Base-by-base conservation (phyloP, 35 echinoderm and acorn worm species). In the Heliocidaris tuberculata region DNA sequence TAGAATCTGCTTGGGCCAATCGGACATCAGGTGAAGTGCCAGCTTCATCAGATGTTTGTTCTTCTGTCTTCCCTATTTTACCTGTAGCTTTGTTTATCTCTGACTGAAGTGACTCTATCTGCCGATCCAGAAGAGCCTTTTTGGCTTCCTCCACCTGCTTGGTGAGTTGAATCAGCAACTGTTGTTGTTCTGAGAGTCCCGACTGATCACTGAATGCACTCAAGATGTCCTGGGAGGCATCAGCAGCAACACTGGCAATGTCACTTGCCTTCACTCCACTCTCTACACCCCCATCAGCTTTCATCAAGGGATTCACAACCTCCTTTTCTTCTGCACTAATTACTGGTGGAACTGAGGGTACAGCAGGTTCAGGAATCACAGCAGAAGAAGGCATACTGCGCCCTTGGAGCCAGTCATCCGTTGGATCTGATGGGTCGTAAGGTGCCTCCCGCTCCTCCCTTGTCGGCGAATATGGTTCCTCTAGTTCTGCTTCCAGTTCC, bases 81-180 rank as follows among this genome's bases (percentile, higher is more conserved):
- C 94, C 96, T 17, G 97, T 94, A 56, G 98, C 96, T 47, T 96
- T 96, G 59, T 96, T 96, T 21, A 99, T 99, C 86, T 99, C 96
- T 0, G 96, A 96, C 85, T 99, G 98, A 48, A 99, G 78, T 0
- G 97, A 97, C 94, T 97, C 97, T 21, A 99, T 99, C 92, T 99
- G 98, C 85, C 96, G 86, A 87, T 99, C 98, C 60, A 99, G 94
- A 19, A 99, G 94, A 2, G 98, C 98, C 86, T 97, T 99, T 93
- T 99, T 99, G 47, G 98, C 98, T 32, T 97, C 96, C 87, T 99
- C 98, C 30, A 99, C 97, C 61, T 99, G 97, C 60, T 97, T 94
- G 47, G 98, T 97, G 71, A 99, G 97, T 47, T 96, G 93, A 29
- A 97, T 96, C 27, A 99, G 85, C 24, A 97, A 85, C 85, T 99